These are phyloP conservation scores for Cistogaster globosa DNA, from an alignment of 2,888 invertebrate species.

Conservation along the genomic window DNA sequence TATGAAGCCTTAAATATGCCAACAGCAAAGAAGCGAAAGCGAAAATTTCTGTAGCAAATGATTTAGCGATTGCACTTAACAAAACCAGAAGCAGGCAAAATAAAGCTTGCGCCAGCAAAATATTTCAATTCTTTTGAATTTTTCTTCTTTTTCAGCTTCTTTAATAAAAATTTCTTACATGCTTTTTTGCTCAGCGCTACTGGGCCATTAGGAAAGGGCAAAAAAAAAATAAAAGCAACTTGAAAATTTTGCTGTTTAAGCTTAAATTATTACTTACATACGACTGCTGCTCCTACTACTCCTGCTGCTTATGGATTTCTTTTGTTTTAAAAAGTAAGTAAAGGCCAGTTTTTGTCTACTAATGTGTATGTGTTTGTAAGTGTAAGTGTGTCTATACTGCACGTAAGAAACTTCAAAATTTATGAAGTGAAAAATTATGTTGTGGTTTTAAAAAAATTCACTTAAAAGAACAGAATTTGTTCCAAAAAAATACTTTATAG, in stretches of 20 bases:
- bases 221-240: slow-evolving; percentile 21
- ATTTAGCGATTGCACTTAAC: slow-evolving; percentile 47
- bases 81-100: slow-evolving; percentile 21
- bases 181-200: not conserved
- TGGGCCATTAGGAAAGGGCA: slow-evolving; percentile 7
- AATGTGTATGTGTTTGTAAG: slow-evolving; percentile 18
- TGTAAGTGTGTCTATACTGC: slow-evolving; percentile 28
- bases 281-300: too few species aligned
- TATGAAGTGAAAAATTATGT: slow-evolving; percentile 68
- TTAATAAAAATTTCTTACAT: slow-evolving; percentile 20
- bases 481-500: not conserved
- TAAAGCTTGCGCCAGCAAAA: slow-evolving; percentile 37
- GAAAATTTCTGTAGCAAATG: slow-evolving; percentile 37
- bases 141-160: not conserved
- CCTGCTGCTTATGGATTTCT: not conserved
- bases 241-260: slow-evolving; percentile 25
- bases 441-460: slow-evolving; percentile 36
- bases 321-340: slow-evolving; percentile 22
- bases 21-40: slow-evolving; percentile 23
- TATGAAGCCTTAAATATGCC: slow-evolving; percentile 51
- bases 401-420: slow-evolving; percentile 42
- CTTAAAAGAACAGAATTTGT: slow-evolving; percentile 5
- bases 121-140: slow-evolving; percentile 5
- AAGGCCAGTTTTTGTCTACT: not conserved
- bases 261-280: slow-evolving; percentile 35